Evolutionary conservation across 2,113 vertebrate genomes (phyloP), one percentile per base, ranked within the genome.

Genomic region (Plestiodon gilberti): DNA sequence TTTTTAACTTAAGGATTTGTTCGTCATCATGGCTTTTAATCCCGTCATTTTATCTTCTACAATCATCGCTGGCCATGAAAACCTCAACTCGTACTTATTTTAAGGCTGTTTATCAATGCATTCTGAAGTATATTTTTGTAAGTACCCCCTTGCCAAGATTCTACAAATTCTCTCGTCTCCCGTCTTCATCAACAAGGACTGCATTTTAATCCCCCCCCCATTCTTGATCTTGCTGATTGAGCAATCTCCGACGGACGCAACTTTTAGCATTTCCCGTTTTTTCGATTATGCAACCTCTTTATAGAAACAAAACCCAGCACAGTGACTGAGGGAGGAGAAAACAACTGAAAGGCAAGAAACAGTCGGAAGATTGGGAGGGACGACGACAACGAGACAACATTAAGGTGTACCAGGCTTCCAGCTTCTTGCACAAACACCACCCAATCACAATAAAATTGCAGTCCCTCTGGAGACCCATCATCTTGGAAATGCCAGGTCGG

Each of bases 401-500:
- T 48, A 48, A 25, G 20, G n/a, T n/a, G n/a, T n/a, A n/a, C n/a
- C 43, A 61, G 55, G 28, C 55, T 15, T 62, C 70, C n/a, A 3
- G 79, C 11, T 43, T 48, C 80, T 57, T 79, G 82, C 65, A 81
- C 61, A 20, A 43, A 77, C 17, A 3, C 67, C 1, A 10, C 73
- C 91, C 92, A 88, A 80, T 89, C 67, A 76, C 87, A 71, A 89
- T 57, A 2, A 8, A 61, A 80, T 85, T 52, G 83, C 43, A 55
- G 80, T 75, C 85, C 48, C 18, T 0, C 1, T 4, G 4, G 38
- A 81, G 67, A 30, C 64, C 23, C 10, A 35, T 7, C 15, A 43
- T 4, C 38, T 52, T 85, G 35, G 67, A 78, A 75, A 61, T 13
- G 48, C n/a, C 43, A 40, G 9, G 62, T 43, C 65, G 48, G 13